These are phyloP conservation scores for Ceyx cyanopectus DNA, from an alignment of 2,113 vertebrate species.

Conservation along the genomic window DNA sequence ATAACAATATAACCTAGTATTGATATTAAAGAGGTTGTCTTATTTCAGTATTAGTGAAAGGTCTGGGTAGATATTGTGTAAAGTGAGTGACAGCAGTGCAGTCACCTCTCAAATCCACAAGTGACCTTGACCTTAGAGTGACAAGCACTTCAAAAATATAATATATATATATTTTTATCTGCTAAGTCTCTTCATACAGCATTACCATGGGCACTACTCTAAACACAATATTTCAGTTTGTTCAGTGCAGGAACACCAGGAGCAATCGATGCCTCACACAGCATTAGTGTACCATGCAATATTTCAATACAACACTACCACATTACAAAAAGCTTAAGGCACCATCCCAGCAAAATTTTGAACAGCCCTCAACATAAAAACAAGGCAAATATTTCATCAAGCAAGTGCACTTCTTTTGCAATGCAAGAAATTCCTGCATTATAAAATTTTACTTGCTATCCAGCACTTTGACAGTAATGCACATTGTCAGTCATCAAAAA, in stretches of 20 bases:
- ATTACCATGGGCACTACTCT: background rate
- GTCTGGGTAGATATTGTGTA: background rate
- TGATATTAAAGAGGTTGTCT: background rate
- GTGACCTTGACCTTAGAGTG: background rate
- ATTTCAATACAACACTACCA: background rate
- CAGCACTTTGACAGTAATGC: background rate
- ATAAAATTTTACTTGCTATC: background rate
- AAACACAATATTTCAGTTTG: background rate
- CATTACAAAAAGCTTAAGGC: background rate
- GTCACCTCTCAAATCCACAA: background rate
- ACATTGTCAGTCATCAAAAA: background rate
- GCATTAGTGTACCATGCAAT: too few species aligned
- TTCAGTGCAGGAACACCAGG: background rate
- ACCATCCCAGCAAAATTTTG: background rate
- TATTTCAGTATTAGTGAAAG: background rate
- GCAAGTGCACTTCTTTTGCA: background rate
- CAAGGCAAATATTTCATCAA: conserved; percentile 6
- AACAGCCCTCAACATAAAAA: background rate
- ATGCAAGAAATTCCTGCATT: background rate
- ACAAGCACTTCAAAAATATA: background rate
- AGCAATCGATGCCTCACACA: background rate
- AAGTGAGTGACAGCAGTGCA: background rate
- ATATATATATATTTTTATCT: background rate
- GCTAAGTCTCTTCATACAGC: background rate
- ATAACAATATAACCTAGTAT: background rate